These are phyloP conservation scores for Hylaeus volcanicus DNA, from an alignment of 1,140 invertebrate genomes.

Conservation along the genomic window DNA sequence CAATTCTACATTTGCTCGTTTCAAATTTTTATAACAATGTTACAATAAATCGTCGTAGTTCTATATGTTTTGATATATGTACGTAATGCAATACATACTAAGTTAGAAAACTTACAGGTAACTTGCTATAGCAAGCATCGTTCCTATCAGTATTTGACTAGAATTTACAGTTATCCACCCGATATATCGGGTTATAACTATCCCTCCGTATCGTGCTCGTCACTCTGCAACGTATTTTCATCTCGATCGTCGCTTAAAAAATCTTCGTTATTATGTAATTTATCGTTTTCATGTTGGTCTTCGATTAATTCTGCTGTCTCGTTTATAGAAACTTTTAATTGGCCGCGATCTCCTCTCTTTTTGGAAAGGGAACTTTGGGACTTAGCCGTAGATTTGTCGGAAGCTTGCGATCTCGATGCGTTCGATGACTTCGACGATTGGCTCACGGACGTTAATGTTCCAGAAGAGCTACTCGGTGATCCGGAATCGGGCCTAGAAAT, in stretches of 20 bases:
- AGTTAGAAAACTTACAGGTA: not conserved
- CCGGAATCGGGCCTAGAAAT: constrained; percentile 71
- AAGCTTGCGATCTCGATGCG: constrained; percentile 54
- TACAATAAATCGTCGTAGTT: not conserved
- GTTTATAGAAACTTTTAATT: constrained; percentile 81
- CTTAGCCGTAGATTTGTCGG: constrained; percentile 64
- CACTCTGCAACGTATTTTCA: constrained; percentile 1
- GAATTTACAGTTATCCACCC: not conserved
- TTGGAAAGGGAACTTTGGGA: constrained; percentile 58
- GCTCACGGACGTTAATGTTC: constrained; percentile 62
- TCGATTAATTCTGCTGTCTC: constrained; percentile 81
- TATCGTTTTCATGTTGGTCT: constrained; percentile 76
- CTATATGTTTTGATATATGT: not conserved
- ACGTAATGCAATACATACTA: too few species aligned
- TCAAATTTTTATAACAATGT: not conserved
- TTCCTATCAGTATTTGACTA: not conserved
- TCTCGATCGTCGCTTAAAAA: constrained; percentile 18
- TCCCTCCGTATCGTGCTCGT: not conserved
- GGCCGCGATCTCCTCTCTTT: constrained; percentile 75
- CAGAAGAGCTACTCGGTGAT: constrained; percentile 72
- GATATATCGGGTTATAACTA: not conserved
- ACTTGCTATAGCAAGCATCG: not conserved
- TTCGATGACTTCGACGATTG: constrained; percentile 68
- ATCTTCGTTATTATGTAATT: constrained; percentile 36
- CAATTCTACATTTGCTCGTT: not conserved